A percentile compares a stretch with the other conserved stretches of the same genome.
These are phyloP conservation scores for Papilio polytes DNA, from an alignment of 1,140 invertebrate genomes.

Conservation along the genomic window DNA sequence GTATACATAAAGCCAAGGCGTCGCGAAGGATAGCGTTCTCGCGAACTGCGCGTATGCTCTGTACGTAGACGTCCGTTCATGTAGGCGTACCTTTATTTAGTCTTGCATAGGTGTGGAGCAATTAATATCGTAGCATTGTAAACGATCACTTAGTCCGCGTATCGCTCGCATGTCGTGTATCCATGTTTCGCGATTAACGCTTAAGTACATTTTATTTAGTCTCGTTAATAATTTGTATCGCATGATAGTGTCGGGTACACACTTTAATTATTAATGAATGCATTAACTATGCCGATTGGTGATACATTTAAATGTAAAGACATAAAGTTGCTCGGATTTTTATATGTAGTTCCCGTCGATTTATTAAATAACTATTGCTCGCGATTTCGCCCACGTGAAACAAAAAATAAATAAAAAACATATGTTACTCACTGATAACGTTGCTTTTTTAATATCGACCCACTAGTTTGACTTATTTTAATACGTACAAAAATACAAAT, in stretches of 20 bases:
- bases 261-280: conserved; percentile 29
- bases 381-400: too few species aligned
- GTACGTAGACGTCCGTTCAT: too few species aligned
- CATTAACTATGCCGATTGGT: conserved; percentile 8
- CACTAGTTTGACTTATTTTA: too few species aligned
- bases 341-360: not conserved
- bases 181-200: conserved; percentile 42
- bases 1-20: too few species aligned
- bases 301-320: not conserved
- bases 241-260: conserved; percentile 22
- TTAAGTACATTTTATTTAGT: conserved; percentile 49
- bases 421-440: too few species aligned
- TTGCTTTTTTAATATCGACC: too few species aligned
- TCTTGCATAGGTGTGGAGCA: conserved; percentile 43
- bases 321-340: not conserved
- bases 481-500: too few species aligned
- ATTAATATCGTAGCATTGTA: conserved; percentile 48
- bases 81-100: not conserved
- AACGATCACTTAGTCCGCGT: conserved; percentile 48
- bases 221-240: conserved; percentile 42
- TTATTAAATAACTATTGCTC: too few species aligned
- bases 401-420: too few species aligned
- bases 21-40: too few species aligned
- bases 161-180: conserved; percentile 41
- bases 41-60: too few species aligned